A percentile compares a stretch with the other conserved stretches of the same genome.
phyloP scores from a whole-genome alignment of 2,113 vertebrate genomes.

The Peromyscus maniculatus region DNA sequence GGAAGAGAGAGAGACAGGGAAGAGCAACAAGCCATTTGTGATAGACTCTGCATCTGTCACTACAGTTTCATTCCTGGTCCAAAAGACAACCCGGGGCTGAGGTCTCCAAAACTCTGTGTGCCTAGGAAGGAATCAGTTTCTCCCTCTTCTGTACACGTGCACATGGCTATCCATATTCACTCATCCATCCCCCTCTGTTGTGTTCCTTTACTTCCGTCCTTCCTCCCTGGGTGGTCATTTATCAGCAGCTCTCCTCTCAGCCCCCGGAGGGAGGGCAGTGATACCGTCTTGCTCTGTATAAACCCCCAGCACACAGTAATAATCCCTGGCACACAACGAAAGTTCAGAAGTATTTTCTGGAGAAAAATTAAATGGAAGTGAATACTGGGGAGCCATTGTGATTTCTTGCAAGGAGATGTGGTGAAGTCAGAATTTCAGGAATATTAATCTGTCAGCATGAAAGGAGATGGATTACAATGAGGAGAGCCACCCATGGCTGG shows the following conservation, averaged over 20 bases:
- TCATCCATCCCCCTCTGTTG: background rate
- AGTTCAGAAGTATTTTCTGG: constrained; percentile 6
- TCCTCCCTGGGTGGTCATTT: constrained; percentile 32
- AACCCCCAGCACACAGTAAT: background rate
- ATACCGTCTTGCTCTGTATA: background rate
- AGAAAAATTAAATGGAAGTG: constrained; percentile 43
- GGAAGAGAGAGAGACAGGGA: background rate
- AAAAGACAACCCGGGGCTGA: background rate
- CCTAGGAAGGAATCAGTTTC: background rate
- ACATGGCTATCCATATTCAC: background rate
- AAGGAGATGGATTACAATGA: constrained; percentile 68
- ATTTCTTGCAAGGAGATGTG: constrained; percentile 59
- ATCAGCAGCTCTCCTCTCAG: constrained; percentile 34
- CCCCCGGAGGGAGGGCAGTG: background rate
- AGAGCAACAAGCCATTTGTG: background rate
- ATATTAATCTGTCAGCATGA: constrained; percentile 78
- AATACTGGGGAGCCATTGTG: background rate
- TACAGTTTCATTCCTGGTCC: background rate
- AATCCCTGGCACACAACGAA: constrained; percentile 1
- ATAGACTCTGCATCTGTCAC: background rate
- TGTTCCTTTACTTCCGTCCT: background rate
- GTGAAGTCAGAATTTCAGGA: constrained; percentile 69
- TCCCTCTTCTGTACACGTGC: background rate
- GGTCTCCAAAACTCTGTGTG: background rate
- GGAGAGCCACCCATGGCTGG: constrained; percentile 4